phyloP scores from a whole-genome alignment of 2,888 invertebrate genomes.

The Plagodis dolabraria region DNA sequence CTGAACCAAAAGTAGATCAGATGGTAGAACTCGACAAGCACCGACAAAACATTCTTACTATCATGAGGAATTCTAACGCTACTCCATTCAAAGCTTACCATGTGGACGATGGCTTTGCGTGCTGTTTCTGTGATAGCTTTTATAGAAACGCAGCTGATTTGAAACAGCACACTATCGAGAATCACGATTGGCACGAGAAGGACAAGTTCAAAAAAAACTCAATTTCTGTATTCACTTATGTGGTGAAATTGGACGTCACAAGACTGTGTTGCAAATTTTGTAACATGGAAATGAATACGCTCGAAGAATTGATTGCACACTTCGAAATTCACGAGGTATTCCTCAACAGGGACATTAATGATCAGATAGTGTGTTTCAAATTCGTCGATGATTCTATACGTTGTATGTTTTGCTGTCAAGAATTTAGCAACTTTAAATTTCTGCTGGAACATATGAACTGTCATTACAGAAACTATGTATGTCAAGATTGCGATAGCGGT shows the following conservation, averaged over 20 bases:
- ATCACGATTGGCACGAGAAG: slow-evolving; percentile 20
- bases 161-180: slow-evolving; percentile 51
- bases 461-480: slow-evolving; percentile 62
- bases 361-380: slow-evolving; percentile 64
- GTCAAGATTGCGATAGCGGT: slow-evolving; percentile 52
- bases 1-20: slow-evolving; percentile 8
- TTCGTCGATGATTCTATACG: slow-evolving; percentile 57
- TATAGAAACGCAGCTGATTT: slow-evolving; percentile 50
- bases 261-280: slow-evolving; percentile 59
- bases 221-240: slow-evolving; percentile 29
- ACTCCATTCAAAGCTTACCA: slow-evolving; percentile 52
- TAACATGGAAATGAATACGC: slow-evolving; percentile 28
- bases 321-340: slow-evolving; percentile 38
- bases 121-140: slow-evolving; percentile 53
- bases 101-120: slow-evolving; percentile 49
- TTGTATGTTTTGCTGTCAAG: slow-evolving; percentile 56
- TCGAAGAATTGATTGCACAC: slow-evolving; percentile 42
- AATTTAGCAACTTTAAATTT: slow-evolving; percentile 58
- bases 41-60: slow-evolving; percentile 41
- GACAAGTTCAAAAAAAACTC: slow-evolving; percentile 25
- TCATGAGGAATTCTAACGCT: slow-evolving; percentile 48
- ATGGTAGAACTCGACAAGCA: slow-evolving; percentile 27
- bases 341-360: slow-evolving; percentile 52
- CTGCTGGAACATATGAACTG: slow-evolving; percentile 68
- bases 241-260: slow-evolving; percentile 64